Evolutionary conservation across 37 sponge, comb jelly and placozoan species (phyloP).

Genomic region (Amphimedon queenslandica): DNA sequence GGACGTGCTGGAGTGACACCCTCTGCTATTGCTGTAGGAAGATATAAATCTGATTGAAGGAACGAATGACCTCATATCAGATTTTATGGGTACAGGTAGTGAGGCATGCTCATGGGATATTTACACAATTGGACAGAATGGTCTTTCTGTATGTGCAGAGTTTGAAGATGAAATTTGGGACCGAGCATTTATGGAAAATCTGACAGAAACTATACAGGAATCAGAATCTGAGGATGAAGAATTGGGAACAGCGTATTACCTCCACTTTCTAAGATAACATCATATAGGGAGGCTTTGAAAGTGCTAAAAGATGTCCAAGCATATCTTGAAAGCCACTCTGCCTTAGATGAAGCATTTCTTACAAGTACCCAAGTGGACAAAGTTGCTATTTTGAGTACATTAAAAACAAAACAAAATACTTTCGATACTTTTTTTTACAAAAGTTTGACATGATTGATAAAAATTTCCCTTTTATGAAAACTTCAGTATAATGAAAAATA

Average conservation of each 20-base stretch:
- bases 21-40: too few relatives aligned
- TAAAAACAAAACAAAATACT: neutral
- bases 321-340: neutral
- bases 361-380: neutral
- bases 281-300: neutral
- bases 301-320: neutral
- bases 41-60: too few relatives aligned
- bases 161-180: neutral
- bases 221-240: neutral
- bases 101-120: neutral
- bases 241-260: neutral
- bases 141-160: neutral
- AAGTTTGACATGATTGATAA: too few relatives aligned
- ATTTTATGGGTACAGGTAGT: neutral
- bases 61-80: neutral
- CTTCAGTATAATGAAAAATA: too few relatives aligned
- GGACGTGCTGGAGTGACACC: too few relatives aligned
- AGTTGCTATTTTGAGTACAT: neutral
- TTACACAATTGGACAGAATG: neutral
- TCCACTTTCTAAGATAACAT: neutral
- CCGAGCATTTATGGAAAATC: neutral
- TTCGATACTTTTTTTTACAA: neutral
- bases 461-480: too few relatives aligned
- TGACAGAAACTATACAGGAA: neutral
- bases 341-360: neutral